Conservation (phyloP, 2,797 vertebrate genomes). For the Paedocypris micromegethes region DNA sequence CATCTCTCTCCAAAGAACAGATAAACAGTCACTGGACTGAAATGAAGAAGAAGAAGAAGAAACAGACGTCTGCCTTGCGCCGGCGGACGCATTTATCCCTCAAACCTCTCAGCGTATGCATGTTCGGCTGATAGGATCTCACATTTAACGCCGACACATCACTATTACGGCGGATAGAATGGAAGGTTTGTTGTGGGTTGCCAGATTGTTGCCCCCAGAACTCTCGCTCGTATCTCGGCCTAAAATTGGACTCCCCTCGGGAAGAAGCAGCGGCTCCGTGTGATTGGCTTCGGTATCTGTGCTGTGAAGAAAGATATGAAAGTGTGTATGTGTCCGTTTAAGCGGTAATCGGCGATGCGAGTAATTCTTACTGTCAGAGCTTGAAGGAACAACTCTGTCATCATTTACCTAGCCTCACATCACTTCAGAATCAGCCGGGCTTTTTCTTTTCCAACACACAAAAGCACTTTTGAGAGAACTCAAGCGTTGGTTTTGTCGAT, state of each 20-base stretch:
- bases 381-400: neutral
- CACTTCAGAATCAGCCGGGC: no score
- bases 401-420: no score
- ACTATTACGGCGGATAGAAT: constrained; percentile 17
- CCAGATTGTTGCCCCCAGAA: neutral
- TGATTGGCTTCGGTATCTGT: constrained; percentile 8
- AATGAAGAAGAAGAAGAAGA: constrained; percentile 34
- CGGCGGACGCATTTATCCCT: constrained; percentile 6
- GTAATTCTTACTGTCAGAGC: neutral
- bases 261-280: constrained; percentile 14
- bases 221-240: constrained; percentile 15
- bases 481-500: no score
- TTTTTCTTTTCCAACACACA: no score
- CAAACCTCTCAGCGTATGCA: constrained; percentile 10
- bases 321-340: constrained; percentile 7
- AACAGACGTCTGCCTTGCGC: constrained; percentile 10
- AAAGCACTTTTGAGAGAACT: no score
- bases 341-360: constrained; percentile 3
- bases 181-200: neutral
- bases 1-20: constrained; percentile 27
- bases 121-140: constrained; percentile 7
- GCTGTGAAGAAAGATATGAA: constrained; percentile 16
- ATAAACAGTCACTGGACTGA: constrained; percentile 25
- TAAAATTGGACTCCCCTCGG: constrained; percentile 17
- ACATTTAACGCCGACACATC: constrained; percentile 9